Base-by-base conservation (phyloP, 2,113 vertebrate genomes). In the Eclectus roratus region DNA sequence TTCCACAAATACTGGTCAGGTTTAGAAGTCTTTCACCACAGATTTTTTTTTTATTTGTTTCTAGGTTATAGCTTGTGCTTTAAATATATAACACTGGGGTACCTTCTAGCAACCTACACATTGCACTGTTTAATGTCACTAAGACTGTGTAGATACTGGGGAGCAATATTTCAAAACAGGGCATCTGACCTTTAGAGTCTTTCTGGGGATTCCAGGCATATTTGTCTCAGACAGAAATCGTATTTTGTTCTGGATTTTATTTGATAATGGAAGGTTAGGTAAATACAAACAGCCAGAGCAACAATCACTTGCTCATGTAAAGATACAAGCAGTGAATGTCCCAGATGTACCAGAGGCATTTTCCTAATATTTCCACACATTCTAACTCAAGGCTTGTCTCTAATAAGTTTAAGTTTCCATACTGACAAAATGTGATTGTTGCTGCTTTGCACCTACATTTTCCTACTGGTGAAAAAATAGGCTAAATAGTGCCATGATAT, bases 61-160 rank as follows among this genome's bases (percentile, higher is more conserved):
- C 11, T n/a, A 78, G 19, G 20, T 21, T 56, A 63, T 58, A 71
- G 25, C 28, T 89, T 64, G 19, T 80, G 27, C 41, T 91, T 91
- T 76, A 94, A 79, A 49, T 61, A 53, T 14, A 5, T 17, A 91
- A 72, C 41, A 47, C 31, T 7, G 46, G 5, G 37, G 33, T 78
- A 79, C 49, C 29, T 71, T 28, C 55, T 28, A 93, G 55, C 80
- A 92, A 87, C 43, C 41, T 63, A 27, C 35, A 64, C 14, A 0
- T 29, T 35, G 80, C 18, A 80, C 35, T 93, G 70, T 92, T 97
- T 94, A 94, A 97, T 96, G 89, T 91, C 93, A 91, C 85, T 55
- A 49, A 66, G 68, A 65, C 46, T 19, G 35, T 56, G 58, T 41
- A 80, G 78, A 65, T 86, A 83, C 50, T 18, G 37, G 78, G 77